These are phyloP conservation scores for Lasioglossum albipes DNA, from an alignment of 1,140 invertebrate genomes.

Conservation along the genomic window DNA sequence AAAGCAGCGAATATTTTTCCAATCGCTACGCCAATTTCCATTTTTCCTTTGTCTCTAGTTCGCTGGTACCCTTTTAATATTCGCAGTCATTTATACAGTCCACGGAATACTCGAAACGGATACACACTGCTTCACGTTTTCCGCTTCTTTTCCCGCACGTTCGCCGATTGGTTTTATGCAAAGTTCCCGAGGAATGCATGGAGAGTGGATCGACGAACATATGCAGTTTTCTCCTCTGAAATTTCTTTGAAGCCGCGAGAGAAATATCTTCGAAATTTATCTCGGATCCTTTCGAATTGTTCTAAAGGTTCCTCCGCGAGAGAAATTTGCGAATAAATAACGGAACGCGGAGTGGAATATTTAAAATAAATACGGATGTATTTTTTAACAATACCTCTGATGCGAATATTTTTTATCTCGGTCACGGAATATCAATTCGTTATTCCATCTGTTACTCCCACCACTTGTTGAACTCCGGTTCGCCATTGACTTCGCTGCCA, in stretches of 20 bases:
- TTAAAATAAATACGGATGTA: no score
- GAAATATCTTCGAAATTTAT: neutral
- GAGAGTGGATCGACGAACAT: neutral
- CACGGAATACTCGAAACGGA: neutral
- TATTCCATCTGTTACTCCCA: no score
- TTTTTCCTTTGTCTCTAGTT: neutral
- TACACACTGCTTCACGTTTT: neutral
- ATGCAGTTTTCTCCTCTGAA: no score
- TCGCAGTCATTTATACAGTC: neutral
- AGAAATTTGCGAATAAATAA: no score
- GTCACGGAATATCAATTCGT: no score
- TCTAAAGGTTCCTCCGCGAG: no score
- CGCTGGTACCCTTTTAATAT: neutral
- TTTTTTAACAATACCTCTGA: no score
- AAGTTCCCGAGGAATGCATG: neutral
- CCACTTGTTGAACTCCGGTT: no score
- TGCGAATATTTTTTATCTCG: no score
- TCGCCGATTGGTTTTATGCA: neutral
- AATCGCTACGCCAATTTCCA: neutral
- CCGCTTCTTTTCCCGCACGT: neutral
- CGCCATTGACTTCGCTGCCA: no score
- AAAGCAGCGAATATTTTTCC: neutral
- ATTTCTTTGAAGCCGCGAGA: no score
- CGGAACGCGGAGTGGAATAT: no score
- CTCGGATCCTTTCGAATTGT: neutral